Evolutionary conservation across 2,797 vertebrate genomes (phyloP).

Genomic region (Micrastur ruficollis): DNA sequence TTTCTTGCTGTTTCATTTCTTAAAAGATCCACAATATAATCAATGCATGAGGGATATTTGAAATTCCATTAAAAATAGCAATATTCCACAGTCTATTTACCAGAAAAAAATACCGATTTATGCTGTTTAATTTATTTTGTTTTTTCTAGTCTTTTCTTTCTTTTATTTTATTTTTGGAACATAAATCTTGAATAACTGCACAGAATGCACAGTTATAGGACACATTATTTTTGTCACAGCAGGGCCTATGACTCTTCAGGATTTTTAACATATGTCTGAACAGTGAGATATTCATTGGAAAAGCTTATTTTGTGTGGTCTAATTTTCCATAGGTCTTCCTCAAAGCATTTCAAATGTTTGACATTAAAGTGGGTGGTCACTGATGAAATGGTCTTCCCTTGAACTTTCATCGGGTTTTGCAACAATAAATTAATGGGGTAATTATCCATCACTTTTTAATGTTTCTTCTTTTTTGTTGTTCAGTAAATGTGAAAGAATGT

Average conservation of each 20-base stretch:
- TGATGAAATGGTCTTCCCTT: background rate
- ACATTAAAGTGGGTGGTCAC: background rate
- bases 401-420: background rate
- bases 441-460: background rate
- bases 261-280: background rate
- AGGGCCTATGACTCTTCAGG: background rate
- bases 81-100: background rate
- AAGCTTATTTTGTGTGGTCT: background rate
- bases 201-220: background rate
- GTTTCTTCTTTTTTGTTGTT: background rate
- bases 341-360: background rate
- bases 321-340: background rate
- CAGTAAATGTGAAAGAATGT: background rate
- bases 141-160: background rate
- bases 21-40: background rate
- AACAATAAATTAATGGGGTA: background rate
- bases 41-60: background rate
- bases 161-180: background rate
- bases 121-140: background rate
- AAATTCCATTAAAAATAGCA: conserved; percentile 5
- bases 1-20: conserved; percentile 42
- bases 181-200: background rate
- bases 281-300: background rate
- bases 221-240: background rate
- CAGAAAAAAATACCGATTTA: background rate